phyloP scores from a whole-genome alignment of 2,797 vertebrate genomes.

The Carcharodon carcharias region DNA sequence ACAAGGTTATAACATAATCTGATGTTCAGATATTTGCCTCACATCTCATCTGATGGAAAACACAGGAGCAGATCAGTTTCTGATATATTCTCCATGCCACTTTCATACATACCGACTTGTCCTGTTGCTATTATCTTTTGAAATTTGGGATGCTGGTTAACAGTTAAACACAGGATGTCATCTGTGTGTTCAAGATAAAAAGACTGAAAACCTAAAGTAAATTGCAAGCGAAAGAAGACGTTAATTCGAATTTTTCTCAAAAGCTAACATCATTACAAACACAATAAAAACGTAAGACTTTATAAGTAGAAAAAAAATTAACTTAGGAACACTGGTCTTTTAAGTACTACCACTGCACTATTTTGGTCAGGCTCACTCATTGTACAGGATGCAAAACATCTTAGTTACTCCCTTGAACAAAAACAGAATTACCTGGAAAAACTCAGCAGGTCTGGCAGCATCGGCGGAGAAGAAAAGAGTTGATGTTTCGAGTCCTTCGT shows the following conservation, averaged over 20 bases:
- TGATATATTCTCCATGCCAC: background rate
- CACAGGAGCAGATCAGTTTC: background rate
- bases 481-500: too few species aligned
- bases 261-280: background rate
- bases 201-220: slow-evolving; percentile 83
- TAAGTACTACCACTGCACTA: background rate
- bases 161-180: slow-evolving; percentile 97
- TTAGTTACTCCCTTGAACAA: background rate
- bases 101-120: slow-evolving; percentile 97
- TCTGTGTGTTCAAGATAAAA: slow-evolving; percentile 98
- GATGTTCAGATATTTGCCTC: background rate
- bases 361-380: background rate
- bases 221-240: slow-evolving; percentile 21
- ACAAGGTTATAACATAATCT: background rate
- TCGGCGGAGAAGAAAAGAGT: too few species aligned
- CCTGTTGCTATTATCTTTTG: slow-evolving; percentile 98
- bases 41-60: background rate
- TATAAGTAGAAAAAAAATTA: background rate
- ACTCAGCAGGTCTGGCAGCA: too few species aligned
- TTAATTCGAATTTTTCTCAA: background rate
- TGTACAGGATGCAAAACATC: background rate
- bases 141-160: slow-evolving; percentile 98
- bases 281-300: background rate
- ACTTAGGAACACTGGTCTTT: background rate
- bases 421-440: too few species aligned